Evolutionary conservation across 2,888 invertebrate genomes (phyloP).

Genomic region (Schizaphis graminum): DNA sequence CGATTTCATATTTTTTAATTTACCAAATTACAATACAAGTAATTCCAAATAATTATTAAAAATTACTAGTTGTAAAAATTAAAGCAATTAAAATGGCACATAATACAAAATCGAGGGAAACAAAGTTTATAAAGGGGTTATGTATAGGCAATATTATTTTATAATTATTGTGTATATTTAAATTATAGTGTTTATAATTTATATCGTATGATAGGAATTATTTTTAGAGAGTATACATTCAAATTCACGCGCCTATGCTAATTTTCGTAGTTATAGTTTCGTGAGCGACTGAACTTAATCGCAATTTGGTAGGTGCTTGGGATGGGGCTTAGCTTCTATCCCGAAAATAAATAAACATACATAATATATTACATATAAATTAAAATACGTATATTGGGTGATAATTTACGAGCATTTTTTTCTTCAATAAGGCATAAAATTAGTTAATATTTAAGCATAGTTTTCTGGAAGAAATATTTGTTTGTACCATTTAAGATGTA

Average conservation of each 20-base stretch:
- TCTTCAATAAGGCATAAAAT: too few relatives aligned
- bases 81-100: not conserved
- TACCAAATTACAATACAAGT: not conserved
- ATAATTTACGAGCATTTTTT: too few relatives aligned
- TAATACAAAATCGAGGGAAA: not conserved
- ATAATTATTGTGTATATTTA: too few relatives aligned
- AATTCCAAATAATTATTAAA: not conserved
- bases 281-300: not conserved
- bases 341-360: too few relatives aligned
- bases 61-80: not conserved
- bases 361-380: too few relatives aligned
- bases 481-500: too few relatives aligned
- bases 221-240: not conserved
- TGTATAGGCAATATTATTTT: not conserved
- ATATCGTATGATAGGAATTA: not conserved
- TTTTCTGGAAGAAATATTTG: too few relatives aligned
- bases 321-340: too few relatives aligned
- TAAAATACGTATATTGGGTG: too few relatives aligned
- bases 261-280: not conserved
- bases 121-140: not conserved
- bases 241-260: not conserved
- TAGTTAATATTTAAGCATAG: too few relatives aligned
- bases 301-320: too few relatives aligned
- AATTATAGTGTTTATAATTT: not conserved
- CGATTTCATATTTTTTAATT: too few relatives aligned